These are phyloP conservation scores for Lochmaea capreae DNA, from an alignment of 2,888 invertebrate species.

Conservation along the genomic window DNA sequence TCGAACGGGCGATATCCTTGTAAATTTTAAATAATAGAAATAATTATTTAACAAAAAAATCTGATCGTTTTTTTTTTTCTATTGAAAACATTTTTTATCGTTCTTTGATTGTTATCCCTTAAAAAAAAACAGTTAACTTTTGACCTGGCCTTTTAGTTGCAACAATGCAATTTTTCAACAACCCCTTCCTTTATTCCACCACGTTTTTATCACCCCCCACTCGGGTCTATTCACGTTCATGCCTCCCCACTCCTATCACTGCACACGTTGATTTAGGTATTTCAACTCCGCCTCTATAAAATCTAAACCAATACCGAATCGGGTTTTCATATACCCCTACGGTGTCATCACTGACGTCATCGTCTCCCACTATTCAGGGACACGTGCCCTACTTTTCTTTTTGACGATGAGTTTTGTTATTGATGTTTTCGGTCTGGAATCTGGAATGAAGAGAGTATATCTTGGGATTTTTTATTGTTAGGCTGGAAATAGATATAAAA, in stretches of 20 bases:
- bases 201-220: background rate
- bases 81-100: too few species aligned
- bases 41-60: too few species aligned
- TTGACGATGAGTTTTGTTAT: background rate
- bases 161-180: conserved; percentile 11
- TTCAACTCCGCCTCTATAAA: background rate
- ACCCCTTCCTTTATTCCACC: background rate
- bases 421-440: conserved; percentile 1
- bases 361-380: conserved; percentile 11
- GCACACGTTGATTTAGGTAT: conserved; percentile 3
- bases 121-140: background rate
- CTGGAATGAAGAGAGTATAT: background rate
- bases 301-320: background rate
- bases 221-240: conserved; percentile 5
- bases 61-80: too few species aligned
- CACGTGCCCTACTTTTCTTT: conserved; percentile 30
- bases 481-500: too few species aligned
- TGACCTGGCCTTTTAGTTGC: background rate
- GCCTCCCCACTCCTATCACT: background rate
- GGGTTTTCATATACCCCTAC: conserved; percentile 19
- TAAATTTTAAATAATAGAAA: too few species aligned
- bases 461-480: too few species aligned
- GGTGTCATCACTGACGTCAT: conserved; percentile 35
- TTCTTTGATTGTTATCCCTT: too few species aligned
- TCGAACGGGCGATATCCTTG: background rate